Base-by-base conservation (phyloP, 2,113 vertebrate species). In the Petromus typicus region DNA sequence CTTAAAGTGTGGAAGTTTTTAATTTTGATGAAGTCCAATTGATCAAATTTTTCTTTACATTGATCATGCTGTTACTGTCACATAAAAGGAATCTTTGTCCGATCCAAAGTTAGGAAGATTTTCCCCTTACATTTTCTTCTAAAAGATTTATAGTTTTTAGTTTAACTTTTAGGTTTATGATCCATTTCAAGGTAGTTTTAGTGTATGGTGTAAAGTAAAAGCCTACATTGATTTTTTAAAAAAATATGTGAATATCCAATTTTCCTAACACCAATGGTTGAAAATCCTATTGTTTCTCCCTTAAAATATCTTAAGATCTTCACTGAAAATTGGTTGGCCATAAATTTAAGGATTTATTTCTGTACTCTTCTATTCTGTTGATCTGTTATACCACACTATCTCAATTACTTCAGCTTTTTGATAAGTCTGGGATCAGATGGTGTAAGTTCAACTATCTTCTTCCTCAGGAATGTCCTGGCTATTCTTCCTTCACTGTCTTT, bases 131-230 rank as follows among this genome's bases (percentile, higher is more conserved):
- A 51, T 80, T 88, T 92, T 89, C 37, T 80, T 78, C 63, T 54
- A 9, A 75, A 82, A 57, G 40, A 75, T 91, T 82, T 85, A 82
- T 45, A 61, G 59, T 61, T 93, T 93, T 94, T 16, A 34, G 45
- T 54, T 87, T 84, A 66, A 45, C 22, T 76, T 84, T 71, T 73
- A 67, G 45, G 51, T 37, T 61, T 78, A 8, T 0, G 43, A 79
- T 71, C 64, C 23, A 22, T 84, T 94, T 81, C 59, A 27, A 91
- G 75, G 82, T 78, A 40, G 86, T 63, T 64, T 93, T 82, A 54
- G 43, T 76, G 18, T 64, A 34, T 66, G 6, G 1, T 56, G 2
- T 51, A 89, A 86, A 48, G 40, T 40, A 32, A 75, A 85, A 56
- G 12, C 79, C 30, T 34, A 51, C 66, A n/a, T 1, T 57, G 56